phyloP scores from a whole-genome alignment of 2,888 invertebrate genomes.

The Caenorhabditis angaria region DNA sequence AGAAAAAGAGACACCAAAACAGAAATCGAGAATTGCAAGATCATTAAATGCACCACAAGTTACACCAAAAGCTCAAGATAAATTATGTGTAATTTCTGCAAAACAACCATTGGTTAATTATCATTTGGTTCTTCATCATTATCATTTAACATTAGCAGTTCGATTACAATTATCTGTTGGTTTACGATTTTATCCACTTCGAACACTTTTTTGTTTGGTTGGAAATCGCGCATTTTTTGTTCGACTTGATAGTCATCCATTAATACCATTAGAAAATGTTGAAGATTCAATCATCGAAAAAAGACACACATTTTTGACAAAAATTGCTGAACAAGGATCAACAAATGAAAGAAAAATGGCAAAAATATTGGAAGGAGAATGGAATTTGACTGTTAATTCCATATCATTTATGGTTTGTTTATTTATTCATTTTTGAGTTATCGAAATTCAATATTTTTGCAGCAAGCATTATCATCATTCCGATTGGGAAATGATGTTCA shows the following conservation, averaged over 20 bases:
- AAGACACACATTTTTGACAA: conserved; percentile 60
- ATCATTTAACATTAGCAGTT: conserved; percentile 55
- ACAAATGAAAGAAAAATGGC: conserved; percentile 30
- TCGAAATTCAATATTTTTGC: neutral
- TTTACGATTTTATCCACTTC: conserved; percentile 36
- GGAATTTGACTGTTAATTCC: conserved; percentile 46
- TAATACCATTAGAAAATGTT: conserved; percentile 62
- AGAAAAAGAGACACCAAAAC: conserved; percentile 14
- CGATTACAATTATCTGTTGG: conserved; percentile 44
- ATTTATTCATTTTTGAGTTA: neutral
- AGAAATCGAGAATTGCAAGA: neutral
- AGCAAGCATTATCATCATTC: conserved; percentile 43
- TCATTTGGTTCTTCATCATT: conserved; percentile 64
- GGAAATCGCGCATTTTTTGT: conserved; percentile 63
- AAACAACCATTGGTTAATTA: conserved; percentile 61
- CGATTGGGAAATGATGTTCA: conserved; percentile 44
- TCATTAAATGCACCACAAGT: neutral
- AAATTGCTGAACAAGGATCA: conserved; percentile 46
- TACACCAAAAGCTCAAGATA: conserved; percentile 25
- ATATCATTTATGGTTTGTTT: conserved; percentile 43
- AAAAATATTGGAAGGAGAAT: conserved; percentile 35
- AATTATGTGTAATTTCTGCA: conserved; percentile 44
- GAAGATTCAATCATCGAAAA: conserved; percentile 51
- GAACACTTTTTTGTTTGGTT: conserved; percentile 51
- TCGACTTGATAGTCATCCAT: conserved; percentile 63